phyloP scores from a whole-genome alignment of 2,888 invertebrate species.

The Calliphora vomitoria region DNA sequence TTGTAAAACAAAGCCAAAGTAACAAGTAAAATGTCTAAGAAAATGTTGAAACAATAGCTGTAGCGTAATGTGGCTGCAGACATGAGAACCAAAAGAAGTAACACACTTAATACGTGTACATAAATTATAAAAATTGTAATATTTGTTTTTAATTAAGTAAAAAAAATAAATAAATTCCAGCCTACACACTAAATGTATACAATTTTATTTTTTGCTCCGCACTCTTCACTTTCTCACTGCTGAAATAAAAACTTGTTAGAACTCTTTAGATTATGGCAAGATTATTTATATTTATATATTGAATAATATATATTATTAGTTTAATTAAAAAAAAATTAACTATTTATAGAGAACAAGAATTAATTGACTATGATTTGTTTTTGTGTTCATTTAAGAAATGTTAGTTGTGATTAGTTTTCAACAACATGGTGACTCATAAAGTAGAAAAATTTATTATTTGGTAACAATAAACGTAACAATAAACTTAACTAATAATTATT shows the following conservation, averaged over 20 bases:
- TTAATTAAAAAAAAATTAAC: neutral
- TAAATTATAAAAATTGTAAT: neutral
- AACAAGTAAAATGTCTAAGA: constrained; percentile 41
- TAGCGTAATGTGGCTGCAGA: constrained; percentile 39
- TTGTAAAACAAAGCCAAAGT: constrained; percentile 28
- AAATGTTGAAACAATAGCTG: constrained; percentile 44
- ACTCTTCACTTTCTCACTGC: neutral
- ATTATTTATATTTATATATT: neutral
- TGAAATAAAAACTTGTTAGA: neutral
- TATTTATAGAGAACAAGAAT: constrained; percentile 10
- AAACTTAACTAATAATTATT: too few relatives aligned
- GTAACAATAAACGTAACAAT: too few relatives aligned
- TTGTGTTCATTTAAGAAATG: neutral
- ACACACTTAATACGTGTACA: neutral
- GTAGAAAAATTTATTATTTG: too few relatives aligned
- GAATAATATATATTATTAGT: neutral
- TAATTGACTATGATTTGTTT: neutral
- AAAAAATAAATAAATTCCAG: neutral
- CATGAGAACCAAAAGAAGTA: constrained; percentile 50
- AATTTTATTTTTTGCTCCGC: neutral
- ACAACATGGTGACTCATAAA: neutral
- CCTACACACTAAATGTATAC: constrained; percentile 1
- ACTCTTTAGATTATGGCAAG: neutral
- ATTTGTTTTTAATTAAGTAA: constrained; percentile 3
- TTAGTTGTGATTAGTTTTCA: neutral